These are phyloP conservation scores for Lepidocyrtoides sp. DNA, from an alignment of 2,888 invertebrate genomes.

Conservation along the genomic window DNA sequence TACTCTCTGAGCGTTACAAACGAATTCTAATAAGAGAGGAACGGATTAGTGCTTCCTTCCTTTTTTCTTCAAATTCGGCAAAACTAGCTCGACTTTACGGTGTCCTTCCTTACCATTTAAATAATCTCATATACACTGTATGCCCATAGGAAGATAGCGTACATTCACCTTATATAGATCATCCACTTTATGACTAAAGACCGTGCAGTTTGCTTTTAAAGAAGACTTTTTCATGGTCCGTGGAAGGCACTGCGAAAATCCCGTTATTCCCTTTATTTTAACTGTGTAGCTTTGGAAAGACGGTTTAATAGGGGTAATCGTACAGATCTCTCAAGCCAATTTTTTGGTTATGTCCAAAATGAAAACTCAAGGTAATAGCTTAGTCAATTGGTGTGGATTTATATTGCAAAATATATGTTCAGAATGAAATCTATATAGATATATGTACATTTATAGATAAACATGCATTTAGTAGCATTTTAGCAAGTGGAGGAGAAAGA, in stretches of 20 bases:
- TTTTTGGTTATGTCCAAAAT: not conserved
- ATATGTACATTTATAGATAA: not conserved
- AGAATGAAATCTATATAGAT: not conserved
- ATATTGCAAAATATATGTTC: not conserved
- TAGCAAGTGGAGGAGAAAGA: not conserved
- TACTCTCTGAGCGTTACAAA: conserved; percentile 16
- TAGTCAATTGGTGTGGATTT: not conserved
- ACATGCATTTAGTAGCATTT: too few species aligned
- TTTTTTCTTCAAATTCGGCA: conserved; percentile 4
- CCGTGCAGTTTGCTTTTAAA: not conserved
- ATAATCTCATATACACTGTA: not conserved
- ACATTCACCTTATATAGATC: not conserved
- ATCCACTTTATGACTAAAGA: not conserved
- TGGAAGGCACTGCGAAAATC: not conserved
- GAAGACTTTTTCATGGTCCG: not conserved
- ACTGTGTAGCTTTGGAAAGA: not conserved
- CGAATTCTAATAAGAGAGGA: conserved; percentile 30
- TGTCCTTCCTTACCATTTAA: not conserved
- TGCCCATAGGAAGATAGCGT: not conserved
- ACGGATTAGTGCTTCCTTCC: conserved; percentile 47
- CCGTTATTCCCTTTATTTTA: not conserved
- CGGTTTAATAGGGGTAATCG: not conserved
- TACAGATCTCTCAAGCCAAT: not conserved
- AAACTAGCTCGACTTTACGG: not conserved
- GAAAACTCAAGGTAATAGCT: not conserved